A percentile compares a stretch with the other conserved stretches of the same genome.
Evolutionary conservation across 2,113 vertebrate genomes (phyloP).

Genomic region (Hoplias malabaricus): DNA sequence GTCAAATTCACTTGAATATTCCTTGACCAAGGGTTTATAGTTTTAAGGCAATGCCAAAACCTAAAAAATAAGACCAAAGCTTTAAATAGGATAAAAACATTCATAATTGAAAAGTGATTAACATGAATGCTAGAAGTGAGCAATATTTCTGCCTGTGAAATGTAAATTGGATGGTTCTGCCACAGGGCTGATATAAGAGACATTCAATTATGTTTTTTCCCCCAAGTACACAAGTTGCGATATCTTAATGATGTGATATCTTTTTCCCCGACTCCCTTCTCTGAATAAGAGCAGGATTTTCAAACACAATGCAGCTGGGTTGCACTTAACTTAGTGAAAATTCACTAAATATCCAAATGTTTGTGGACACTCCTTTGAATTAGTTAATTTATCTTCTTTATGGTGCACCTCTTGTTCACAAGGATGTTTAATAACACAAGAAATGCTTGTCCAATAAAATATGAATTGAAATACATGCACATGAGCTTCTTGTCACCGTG

Average conservation of each 20-base stretch:
- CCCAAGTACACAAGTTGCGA: neutral
- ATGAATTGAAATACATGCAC: too few species aligned
- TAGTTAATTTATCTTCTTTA: too few species aligned
- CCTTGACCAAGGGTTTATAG: neutral
- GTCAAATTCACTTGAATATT: neutral
- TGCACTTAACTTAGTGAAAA: neutral
- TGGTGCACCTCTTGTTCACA: too few species aligned
- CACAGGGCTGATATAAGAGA: slow-evolving; percentile 26
- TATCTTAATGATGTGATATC: slow-evolving; percentile 2
- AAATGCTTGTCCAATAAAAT: too few species aligned
- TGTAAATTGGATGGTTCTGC: slow-evolving; percentile 35
- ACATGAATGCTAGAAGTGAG: slow-evolving; percentile 37
- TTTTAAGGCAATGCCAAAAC: neutral
- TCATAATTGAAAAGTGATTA: slow-evolving; percentile 49
- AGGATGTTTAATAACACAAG: too few species aligned
- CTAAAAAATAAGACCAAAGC: neutral
- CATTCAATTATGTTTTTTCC: slow-evolving; percentile 26
- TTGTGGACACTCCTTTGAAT: too few species aligned
- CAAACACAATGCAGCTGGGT: neutral
- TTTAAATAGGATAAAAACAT: slow-evolving; percentile 7
- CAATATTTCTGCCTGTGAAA: slow-evolving; percentile 30
- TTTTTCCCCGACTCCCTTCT: neutral
- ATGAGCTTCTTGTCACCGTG: too few species aligned
- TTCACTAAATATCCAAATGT: neutral
- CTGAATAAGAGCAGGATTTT: neutral